Evolutionary conservation across 1,140 invertebrate species (phyloP), one percentile per base, ranked within the genome.

Genomic region (Cotesia typhae): DNA sequence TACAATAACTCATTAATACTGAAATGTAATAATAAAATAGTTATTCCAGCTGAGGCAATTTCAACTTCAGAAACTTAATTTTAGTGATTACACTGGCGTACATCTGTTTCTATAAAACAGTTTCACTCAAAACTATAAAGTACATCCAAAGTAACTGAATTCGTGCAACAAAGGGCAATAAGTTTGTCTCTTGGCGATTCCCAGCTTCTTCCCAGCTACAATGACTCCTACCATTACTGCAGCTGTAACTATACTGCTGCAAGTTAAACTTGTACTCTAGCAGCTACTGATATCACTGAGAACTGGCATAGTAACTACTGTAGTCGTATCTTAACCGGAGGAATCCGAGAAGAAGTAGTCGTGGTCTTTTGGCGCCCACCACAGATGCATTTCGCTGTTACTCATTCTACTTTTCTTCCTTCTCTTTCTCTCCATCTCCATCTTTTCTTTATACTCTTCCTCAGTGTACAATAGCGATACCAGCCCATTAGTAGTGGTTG

Each of bases 151-250:
- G 70, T 66, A 71, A 72, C 63, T 59, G 64, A 17, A 67, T 67
- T 67, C 53, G 52, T 67, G 20, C 70, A 67, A 72, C 70, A 72
- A 72, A 72, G 65, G 70, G 70, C 63, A 72, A 72, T 72, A 66
- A 72, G 64, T 72, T 72, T 35, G 64, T 67, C 38, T 60, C 28
- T 55, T 65, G 64, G 63, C 12, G 53, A 66, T 52, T 72, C 41
- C 5, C 35, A 20, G 35, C 63, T 2, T 59, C 41, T 53, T 7
- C 2, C 28, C 57, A 35, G 38, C 41, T 47, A 47, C 6, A 9
- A 47, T 47, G 6, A 47, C 41, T 47, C 41, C 41, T 47, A 47
- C 41, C 10, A 47, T 10, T 9, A 47, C 6, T 47, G 10, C 41
- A 6, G 9, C 41, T 47, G 9, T 10, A 10, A 47, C 41, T 47